phyloP scores from a whole-genome alignment of 2,888 invertebrate species.

The Clistopyga incitator region DNA sequence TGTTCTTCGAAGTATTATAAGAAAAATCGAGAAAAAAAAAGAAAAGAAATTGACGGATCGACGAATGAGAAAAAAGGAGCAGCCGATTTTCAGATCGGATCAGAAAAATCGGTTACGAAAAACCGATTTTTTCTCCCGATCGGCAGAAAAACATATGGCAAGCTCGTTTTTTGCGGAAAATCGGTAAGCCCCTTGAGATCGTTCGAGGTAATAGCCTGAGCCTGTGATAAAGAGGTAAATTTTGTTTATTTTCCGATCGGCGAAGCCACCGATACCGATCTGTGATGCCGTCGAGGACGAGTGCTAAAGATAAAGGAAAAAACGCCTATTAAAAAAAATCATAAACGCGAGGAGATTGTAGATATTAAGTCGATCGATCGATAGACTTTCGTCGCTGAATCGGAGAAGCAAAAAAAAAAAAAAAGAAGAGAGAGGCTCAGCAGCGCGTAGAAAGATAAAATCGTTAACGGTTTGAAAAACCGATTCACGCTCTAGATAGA shows the following conservation, averaged over 20 bases:
- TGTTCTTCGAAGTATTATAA: constrained; percentile 54
- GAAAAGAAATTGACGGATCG: constrained; percentile 13
- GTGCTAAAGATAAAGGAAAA: constrained; percentile 11
- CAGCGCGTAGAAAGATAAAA: constrained; percentile 4
- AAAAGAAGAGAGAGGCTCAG: constrained; percentile 5
- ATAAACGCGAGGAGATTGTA: constrained; percentile 29
- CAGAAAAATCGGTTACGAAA: too few species aligned
- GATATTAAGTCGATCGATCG: constrained; percentile 29
- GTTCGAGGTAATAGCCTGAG: constrained; percentile 30
- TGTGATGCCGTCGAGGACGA: constrained; percentile 49
- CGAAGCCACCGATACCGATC: constrained; percentile 36
- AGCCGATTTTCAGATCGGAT: background rate
- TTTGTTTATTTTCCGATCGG: constrained; percentile 27
- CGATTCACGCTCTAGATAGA: constrained; percentile 35
- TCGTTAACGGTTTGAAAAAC: constrained; percentile 41
- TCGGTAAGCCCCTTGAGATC: background rate
- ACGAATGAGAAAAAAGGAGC: background rate
- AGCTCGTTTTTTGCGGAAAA: too few species aligned
- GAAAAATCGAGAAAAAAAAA: constrained; percentile 18
- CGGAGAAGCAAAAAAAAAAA: background rate
- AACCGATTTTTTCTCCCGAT: too few species aligned
- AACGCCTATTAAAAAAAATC: constrained; percentile 14
- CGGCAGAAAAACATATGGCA: too few species aligned
- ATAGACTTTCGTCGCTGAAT: constrained; percentile 18
- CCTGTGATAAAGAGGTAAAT: constrained; percentile 58